Base-by-base conservation (phyloP, 1,140 invertebrate species). In the Sycophila sp. region DNA sequence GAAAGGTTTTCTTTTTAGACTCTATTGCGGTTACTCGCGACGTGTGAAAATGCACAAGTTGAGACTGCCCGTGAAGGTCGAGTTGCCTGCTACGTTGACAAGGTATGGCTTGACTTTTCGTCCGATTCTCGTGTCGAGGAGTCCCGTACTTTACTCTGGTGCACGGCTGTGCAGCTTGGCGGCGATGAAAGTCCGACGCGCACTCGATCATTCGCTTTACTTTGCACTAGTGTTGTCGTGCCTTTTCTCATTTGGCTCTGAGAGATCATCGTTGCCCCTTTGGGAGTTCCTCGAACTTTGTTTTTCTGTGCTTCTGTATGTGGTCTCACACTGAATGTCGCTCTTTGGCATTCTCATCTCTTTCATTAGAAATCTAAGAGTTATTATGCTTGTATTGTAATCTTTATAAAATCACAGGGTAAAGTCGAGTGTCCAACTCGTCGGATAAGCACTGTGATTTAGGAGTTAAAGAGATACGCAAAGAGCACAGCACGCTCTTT, bases 21-120 rank as follows among this genome's bases (percentile, higher is more conserved):
- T 47, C 42, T 7, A 2, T 22, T 47, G 17, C 42, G 42, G 17
- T 19, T 40, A 15, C 13, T 6, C 38, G 40, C 15, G 40, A 6
- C 13, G 40, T 4, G 40, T 42, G 42, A 82, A 80, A 81, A 84
- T 84, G 82, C 80, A 82, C 77, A 84, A 83, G 77, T 80, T 83
- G 75, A 82, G 80, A 69, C 74, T 82, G 71, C 80, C 81, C 76
- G 80, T 82, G 76, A 84, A 83, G 80, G 80, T 84, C 66, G 82
- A 83, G 78, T 83, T 84, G 58, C 81, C 82, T 75, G 78, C 79
- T 76, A 77, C 77, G 73, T 76, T 84, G 75, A 81, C 82, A 79
- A 84, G 82, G 81, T 83, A 84, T 80, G 80, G 74, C 66, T 75
- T 81, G 75, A 78, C 73, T 75, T 75, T 70, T 78, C n/a, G n/a